phyloP scores from a whole-genome alignment of 2,113 vertebrate genomes.

The Microtus montanus region DNA sequence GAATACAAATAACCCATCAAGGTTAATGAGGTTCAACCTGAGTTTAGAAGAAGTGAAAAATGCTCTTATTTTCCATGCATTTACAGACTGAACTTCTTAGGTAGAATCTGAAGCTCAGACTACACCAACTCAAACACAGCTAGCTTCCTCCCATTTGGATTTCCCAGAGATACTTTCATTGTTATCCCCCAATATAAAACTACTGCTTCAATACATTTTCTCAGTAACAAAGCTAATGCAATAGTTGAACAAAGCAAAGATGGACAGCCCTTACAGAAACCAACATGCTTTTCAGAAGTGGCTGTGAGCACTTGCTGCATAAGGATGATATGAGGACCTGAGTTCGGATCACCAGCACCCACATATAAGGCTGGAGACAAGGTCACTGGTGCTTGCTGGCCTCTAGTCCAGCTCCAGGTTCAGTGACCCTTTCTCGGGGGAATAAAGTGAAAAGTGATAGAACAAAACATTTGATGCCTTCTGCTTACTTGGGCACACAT shows the following conservation, averaged over 20 bases:
- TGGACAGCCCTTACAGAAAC: not conserved
- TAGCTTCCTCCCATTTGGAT: slow-evolving; percentile 55
- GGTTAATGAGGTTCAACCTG: slow-evolving; percentile 81
- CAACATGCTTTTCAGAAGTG: slow-evolving; percentile 35
- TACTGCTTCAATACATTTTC: slow-evolving; percentile 45
- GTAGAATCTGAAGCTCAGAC: slow-evolving; percentile 74
- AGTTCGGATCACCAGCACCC: not conserved
- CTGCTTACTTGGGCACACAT: not conserved
- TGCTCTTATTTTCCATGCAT: slow-evolving; percentile 60
- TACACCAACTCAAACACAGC: slow-evolving; percentile 61
- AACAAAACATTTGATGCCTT: not conserved
- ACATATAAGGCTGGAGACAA: not conserved
- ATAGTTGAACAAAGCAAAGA: slow-evolving; percentile 34
- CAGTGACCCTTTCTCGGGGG: not conserved
- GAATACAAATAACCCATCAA: slow-evolving; percentile 80
- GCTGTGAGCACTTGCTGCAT: not conserved
- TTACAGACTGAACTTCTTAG: slow-evolving; percentile 56
- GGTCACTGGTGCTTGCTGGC: not conserved
- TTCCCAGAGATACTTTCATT: slow-evolving; percentile 56
- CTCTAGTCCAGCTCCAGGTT: not conserved
- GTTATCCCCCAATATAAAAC: slow-evolving; percentile 60
- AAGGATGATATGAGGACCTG: not conserved
- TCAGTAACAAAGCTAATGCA: slow-evolving; percentile 5
- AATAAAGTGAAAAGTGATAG: not conserved
- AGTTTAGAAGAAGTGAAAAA: slow-evolving; percentile 66